These are phyloP conservation scores for Rhineura floridana DNA, from an alignment of 2,113 vertebrate genomes.

Conservation along the genomic window DNA sequence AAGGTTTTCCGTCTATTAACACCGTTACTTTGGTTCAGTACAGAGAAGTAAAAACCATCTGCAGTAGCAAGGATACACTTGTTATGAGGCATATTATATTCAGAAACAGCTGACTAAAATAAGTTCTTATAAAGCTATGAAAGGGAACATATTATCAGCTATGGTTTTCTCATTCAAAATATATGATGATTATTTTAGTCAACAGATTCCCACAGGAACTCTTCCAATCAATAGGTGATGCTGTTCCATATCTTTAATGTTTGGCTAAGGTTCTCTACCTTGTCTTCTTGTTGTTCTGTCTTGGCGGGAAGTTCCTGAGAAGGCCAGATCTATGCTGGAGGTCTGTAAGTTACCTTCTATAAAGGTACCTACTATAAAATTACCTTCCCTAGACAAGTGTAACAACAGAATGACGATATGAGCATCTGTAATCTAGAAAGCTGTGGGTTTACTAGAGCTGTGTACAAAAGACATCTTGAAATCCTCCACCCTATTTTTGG, in stretches of 20 bases:
- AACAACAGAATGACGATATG: too few relatives aligned
- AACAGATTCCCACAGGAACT: not conserved
- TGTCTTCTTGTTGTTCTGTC: not conserved
- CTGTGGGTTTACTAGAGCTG: too few relatives aligned
- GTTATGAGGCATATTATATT: not conserved
- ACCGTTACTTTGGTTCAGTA: not conserved
- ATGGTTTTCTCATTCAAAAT: too few relatives aligned
- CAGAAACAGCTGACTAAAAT: not conserved
- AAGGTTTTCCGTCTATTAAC: not conserved
- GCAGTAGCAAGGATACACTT: not conserved
- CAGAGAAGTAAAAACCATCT: not conserved
- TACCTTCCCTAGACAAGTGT: not conserved
- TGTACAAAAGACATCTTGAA: too few relatives aligned
- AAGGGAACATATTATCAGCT: too few relatives aligned
- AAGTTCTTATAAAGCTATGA: too few relatives aligned
- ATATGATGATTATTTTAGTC: too few relatives aligned
- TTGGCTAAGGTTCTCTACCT: not conserved
- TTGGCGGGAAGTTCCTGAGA: not conserved
- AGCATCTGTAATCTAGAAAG: too few relatives aligned
- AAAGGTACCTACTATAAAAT: too few relatives aligned
- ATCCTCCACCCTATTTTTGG: too few relatives aligned
- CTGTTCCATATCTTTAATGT: not conserved
- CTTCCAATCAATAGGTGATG: not conserved
- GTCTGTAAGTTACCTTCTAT: too few relatives aligned
- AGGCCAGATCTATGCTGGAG: not conserved